Conservation (phyloP, 92 coral and sea anemone genomes). For the Plumapathes pennacea region DNA sequence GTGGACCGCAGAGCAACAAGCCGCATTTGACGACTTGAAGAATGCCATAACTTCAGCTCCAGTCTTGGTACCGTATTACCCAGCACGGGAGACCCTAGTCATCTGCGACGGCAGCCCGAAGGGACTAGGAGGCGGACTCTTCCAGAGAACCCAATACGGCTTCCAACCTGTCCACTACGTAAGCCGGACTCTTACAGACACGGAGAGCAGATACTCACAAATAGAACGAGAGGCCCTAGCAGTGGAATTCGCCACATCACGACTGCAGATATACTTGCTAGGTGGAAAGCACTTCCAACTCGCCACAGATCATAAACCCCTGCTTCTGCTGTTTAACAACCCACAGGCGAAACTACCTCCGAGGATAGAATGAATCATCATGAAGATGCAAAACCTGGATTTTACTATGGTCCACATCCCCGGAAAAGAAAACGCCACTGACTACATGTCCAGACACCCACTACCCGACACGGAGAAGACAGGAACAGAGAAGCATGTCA, state of each 20-base stretch:
- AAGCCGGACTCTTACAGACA: slow-evolving; percentile 46
- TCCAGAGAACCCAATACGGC: slow-evolving; percentile 53
- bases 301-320: slow-evolving; percentile 65
- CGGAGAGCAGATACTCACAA: slow-evolving; percentile 46
- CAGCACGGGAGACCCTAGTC: slow-evolving; percentile 27
- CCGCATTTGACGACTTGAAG: no score
- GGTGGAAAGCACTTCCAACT: slow-evolving; percentile 62
- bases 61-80: no score
- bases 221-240: slow-evolving; percentile 57
- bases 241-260: slow-evolving; percentile 54
- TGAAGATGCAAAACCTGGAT: slow-evolving; percentile 71
- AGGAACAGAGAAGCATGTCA: slow-evolving; percentile 30
- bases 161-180: slow-evolving; percentile 51
- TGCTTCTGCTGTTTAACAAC: slow-evolving; percentile 59
- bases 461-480: slow-evolving; percentile 42
- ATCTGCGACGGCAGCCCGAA: slow-evolving; percentile 41
- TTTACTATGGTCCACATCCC: slow-evolving; percentile 44
- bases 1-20: slow-evolving; percentile 9
- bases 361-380: slow-evolving; percentile 46
- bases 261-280: slow-evolving; percentile 51
- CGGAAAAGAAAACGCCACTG: slow-evolving; percentile 46
- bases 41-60: no score
- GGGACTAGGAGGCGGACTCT: slow-evolving; percentile 60
- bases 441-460: slow-evolving; percentile 53
- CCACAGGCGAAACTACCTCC: slow-evolving; percentile 72